Evolutionary conservation across 2,888 invertebrate species (phyloP).

Genomic region (Celastrina argiolus): DNA sequence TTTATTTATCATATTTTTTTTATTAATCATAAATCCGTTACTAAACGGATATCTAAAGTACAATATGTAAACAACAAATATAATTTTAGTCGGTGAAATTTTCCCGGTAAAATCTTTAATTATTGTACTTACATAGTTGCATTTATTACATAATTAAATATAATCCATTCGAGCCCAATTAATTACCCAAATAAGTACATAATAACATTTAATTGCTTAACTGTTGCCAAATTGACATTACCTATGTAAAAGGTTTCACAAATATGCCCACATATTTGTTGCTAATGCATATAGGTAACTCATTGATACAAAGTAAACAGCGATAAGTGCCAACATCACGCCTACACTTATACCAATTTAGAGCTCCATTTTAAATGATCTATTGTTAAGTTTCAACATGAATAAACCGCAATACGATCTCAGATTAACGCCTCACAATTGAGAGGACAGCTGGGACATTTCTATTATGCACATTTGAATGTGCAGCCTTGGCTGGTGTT

Average conservation of each 20-base stretch:
- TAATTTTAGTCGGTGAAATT: not conserved
- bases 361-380: slow-evolving; percentile 42
- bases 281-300: slow-evolving; percentile 2
- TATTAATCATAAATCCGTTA: not conserved
- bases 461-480: not conserved
- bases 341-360: slow-evolving; percentile 39
- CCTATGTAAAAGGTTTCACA: not conserved
- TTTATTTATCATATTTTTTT: too few relatives aligned
- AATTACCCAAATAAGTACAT: slow-evolving; percentile 2
- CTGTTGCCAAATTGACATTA: not conserved
- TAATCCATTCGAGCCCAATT: not conserved
- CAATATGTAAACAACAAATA: not conserved
- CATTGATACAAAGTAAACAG: slow-evolving; percentile 39
- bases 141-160: not conserved
- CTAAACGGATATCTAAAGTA: not conserved
- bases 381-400: slow-evolving; percentile 40
- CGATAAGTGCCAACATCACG: slow-evolving; percentile 40
- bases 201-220: not conserved
- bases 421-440: slow-evolving; percentile 10
- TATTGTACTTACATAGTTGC: not conserved
- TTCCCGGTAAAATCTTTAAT: not conserved
- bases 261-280: slow-evolving; percentile 1
- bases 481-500: not conserved
- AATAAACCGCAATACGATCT: slow-evolving; percentile 8
- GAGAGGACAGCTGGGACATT: not conserved